Evolutionary conservation across 2,888 invertebrate genomes (phyloP).

Genomic region (Mystacides longicornis): DNA sequence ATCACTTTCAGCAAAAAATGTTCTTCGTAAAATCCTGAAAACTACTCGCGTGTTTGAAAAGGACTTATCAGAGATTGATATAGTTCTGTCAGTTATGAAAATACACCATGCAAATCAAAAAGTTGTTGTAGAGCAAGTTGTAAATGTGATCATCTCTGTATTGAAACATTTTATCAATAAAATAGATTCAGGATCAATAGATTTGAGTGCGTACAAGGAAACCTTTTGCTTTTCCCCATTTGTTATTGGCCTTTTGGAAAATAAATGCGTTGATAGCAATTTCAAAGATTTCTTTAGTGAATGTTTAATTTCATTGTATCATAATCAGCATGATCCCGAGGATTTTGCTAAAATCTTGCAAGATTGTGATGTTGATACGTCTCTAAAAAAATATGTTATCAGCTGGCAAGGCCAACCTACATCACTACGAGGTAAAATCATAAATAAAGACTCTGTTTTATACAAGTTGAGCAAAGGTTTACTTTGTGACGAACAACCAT

Average conservation of each 20-base stretch:
- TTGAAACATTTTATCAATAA: constrained; percentile 1
- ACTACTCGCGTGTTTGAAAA: constrained; percentile 59
- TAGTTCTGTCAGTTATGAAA: constrained; percentile 51
- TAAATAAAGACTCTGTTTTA: constrained; percentile 34
- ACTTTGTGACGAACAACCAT: constrained; percentile 33
- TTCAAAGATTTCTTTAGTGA: constrained; percentile 37
- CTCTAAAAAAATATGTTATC: constrained; percentile 44
- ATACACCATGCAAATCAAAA: constrained; percentile 7
- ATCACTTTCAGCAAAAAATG: constrained; percentile 47
- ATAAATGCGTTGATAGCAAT: constrained; percentile 33
- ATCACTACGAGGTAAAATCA: constrained; percentile 33
- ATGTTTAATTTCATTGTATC: constrained; percentile 48
- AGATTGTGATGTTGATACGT: constrained; percentile 38
- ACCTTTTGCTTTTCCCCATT: constrained; percentile 16
- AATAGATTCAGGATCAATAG: too few species aligned
- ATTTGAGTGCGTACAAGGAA: too few species aligned
- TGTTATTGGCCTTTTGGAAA: constrained; percentile 20
- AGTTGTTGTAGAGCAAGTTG: constrained; percentile 3
- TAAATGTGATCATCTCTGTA: constrained; percentile 3
- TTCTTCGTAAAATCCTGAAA: constrained; percentile 51
- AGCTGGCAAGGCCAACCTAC: constrained; percentile 43
- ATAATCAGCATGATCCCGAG: constrained; percentile 50
- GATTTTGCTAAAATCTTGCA: constrained; percentile 44
- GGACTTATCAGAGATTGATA: constrained; percentile 56
- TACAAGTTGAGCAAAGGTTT: constrained; percentile 40